Percentiles rank a stretch among this genome's conserved stretches.
Evolutionary conservation across 2,797 vertebrate species (phyloP).

Genomic region (Momotus momota): DNA sequence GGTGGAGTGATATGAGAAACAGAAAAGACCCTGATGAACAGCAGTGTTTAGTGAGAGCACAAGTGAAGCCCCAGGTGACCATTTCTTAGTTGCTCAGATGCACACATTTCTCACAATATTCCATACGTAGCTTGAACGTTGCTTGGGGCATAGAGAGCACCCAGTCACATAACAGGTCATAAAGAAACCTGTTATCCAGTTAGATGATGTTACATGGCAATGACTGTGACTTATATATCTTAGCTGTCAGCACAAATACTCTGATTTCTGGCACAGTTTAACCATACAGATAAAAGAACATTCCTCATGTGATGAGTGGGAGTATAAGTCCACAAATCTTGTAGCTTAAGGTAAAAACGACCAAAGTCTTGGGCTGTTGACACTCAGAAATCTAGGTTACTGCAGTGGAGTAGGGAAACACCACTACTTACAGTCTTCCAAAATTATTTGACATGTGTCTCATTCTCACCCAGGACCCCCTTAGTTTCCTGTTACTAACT

Average conservation of each 20-base stretch:
- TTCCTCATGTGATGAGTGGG: background rate
- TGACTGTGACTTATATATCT: background rate
- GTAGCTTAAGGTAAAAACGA: background rate
- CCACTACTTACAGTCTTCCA: background rate
- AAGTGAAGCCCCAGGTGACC: background rate
- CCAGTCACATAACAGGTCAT: background rate
- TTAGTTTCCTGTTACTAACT: background rate
- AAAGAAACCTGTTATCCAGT: background rate
- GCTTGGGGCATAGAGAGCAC: background rate
- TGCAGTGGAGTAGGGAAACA: background rate
- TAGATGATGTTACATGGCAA: background rate
- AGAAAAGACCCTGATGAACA: background rate
- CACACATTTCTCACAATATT: background rate
- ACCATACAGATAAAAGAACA: background rate
- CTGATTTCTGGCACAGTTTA: background rate
- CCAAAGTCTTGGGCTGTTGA: background rate
- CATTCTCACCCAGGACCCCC: background rate
- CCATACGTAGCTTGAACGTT: background rate
- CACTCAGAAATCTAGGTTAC: background rate
- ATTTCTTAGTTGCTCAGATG: background rate
- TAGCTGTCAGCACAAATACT: background rate
- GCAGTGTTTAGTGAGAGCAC: background rate
- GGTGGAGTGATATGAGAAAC: background rate
- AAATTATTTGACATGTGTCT: background rate
- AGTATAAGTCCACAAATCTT: background rate